phyloP scores from a whole-genome alignment of 2,113 vertebrate species.

The Naja naja region DNA sequence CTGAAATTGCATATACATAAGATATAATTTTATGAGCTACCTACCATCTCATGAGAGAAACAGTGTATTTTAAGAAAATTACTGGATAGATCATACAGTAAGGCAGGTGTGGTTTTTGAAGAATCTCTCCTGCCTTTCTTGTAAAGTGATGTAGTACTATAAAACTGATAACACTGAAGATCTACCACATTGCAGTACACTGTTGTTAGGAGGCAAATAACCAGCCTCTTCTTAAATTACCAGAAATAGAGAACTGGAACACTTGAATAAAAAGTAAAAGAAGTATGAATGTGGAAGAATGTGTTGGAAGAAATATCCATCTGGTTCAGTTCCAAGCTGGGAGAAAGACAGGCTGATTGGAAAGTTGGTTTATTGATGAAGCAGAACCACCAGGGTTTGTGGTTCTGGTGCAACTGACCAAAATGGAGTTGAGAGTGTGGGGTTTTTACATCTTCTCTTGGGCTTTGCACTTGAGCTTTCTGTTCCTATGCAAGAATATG shows the following conservation, averaged over 20 bases:
- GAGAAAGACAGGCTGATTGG: no score
- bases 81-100: background rate
- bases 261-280: constrained; percentile 4
- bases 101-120: background rate
- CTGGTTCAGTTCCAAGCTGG: no score
- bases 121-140: background rate
- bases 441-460: no score
- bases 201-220: background rate
- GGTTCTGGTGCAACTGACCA: no score
- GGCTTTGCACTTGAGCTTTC: no score
- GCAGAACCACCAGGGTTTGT: no score
- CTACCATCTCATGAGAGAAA: background rate
- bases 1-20: background rate
- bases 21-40: background rate
- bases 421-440: no score
- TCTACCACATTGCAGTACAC: background rate
- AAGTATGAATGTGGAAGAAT: background rate
- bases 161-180: background rate
- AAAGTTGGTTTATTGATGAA: no score
- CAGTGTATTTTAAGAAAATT: no score
- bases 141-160: background rate
- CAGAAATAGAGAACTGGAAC: background rate
- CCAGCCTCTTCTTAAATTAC: background rate
- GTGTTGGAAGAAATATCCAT: no score
- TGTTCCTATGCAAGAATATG: no score